Percentiles rank a stretch among this genome's conserved stretches.
Conservation (phyloP, 1,140 invertebrate genomes). For the Plutomurus gul region DNA sequence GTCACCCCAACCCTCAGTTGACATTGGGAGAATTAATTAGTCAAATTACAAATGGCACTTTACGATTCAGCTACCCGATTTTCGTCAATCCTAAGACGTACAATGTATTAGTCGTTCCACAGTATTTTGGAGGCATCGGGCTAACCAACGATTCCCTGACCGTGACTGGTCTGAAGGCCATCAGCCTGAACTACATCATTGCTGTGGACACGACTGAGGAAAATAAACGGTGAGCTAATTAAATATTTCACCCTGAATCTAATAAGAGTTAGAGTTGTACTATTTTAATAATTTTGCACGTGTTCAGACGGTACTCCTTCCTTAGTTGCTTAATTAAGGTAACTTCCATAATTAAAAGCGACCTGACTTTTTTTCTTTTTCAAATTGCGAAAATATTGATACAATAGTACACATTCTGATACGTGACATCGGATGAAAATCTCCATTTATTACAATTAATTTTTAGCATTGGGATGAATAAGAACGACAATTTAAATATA, state of each 20-base stretch:
- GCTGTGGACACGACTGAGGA: background rate
- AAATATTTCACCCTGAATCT: background rate
- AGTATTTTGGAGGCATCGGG: constrained; percentile 80
- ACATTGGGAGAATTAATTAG: constrained; percentile 77
- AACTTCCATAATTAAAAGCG: too few species aligned
- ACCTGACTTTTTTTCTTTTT: too few species aligned
- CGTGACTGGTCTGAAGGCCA: constrained; percentile 74
- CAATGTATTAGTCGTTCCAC: constrained; percentile 79
- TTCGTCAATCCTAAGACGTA: constrained; percentile 84
- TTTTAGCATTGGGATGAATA: background rate
- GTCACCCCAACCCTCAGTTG: constrained; percentile 81
- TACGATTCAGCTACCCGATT: constrained; percentile 80
- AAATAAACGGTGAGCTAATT: background rate
- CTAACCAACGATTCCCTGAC: constrained; percentile 65
- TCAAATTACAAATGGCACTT: constrained; percentile 71
- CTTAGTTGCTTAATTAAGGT: too few species aligned
- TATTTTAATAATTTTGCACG: background rate
- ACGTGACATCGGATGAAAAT: too few species aligned
- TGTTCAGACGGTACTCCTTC: too few species aligned
- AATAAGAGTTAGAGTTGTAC: background rate
- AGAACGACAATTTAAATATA: background rate
- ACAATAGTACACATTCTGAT: too few species aligned
- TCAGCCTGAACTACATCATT: constrained; percentile 79
- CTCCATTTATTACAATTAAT: background rate
- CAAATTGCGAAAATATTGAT: too few species aligned